These are phyloP conservation scores for Salarias fasciatus DNA, from an alignment of 2,797 vertebrate species.

Conservation along the genomic window DNA sequence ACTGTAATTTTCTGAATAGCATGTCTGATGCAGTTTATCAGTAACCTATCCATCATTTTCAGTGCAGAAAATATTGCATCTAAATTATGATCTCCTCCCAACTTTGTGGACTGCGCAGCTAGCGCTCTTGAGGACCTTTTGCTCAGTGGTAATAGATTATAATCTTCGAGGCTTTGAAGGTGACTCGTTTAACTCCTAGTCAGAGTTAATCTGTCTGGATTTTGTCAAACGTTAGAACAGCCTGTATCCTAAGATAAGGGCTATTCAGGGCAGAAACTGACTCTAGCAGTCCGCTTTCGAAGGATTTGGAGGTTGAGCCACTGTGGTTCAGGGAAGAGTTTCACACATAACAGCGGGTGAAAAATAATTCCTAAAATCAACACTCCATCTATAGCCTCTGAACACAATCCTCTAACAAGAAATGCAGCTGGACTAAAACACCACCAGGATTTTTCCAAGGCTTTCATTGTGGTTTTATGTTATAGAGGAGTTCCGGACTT, in stretches of 20 bases:
- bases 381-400: constrained; percentile 47
- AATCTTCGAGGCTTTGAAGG: constrained; percentile 79
- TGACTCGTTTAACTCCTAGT: constrained; percentile 80
- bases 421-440: constrained; percentile 60
- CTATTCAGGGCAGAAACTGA: constrained; percentile 58
- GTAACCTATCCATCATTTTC: constrained; percentile 45
- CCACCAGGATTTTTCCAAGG: constrained; percentile 2
- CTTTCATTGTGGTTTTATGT: constrained; percentile 48
- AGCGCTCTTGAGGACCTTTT: constrained; percentile 61
- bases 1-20: constrained; percentile 29
- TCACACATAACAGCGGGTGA: constrained; percentile 47
- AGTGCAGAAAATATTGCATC: constrained; percentile 62
- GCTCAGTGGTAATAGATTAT: constrained; percentile 66
- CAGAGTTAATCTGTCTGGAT: constrained; percentile 81
- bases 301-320: constrained; percentile 74
- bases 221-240: constrained; percentile 73
- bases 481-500: constrained; percentile 55
- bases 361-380: constrained; percentile 68
- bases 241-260: constrained; percentile 82
- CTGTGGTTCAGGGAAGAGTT: constrained; percentile 50
- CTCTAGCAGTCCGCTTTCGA: constrained; percentile 49
- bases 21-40: constrained; percentile 39
- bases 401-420: constrained; percentile 54
- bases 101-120: constrained; percentile 52
- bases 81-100: constrained; percentile 75